Evolutionary conservation across 2,113 vertebrate genomes (phyloP).

Genomic region (Buteo buteo): DNA sequence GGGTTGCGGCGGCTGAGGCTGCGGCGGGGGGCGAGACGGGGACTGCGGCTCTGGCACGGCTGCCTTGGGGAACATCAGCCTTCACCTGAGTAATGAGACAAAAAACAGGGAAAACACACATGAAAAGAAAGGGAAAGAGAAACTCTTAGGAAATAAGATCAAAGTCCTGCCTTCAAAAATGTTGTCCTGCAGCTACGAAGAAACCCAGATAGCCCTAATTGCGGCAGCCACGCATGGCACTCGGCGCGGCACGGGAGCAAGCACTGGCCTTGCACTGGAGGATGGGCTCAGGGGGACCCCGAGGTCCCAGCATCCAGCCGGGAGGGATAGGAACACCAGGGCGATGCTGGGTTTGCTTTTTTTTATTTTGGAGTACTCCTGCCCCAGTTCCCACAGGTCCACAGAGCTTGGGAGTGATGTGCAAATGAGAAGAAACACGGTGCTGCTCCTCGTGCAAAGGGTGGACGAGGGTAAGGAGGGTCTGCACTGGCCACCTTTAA

Average conservation of each 20-base stretch:
- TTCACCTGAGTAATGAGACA: slow-evolving; percentile 56
- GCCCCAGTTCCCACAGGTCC: background rate
- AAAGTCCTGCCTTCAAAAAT: slow-evolving; percentile 33
- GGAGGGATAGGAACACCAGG: background rate
- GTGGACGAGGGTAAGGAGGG: background rate
- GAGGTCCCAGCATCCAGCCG: background rate
- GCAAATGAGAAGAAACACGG: background rate
- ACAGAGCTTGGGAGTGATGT: accelerated
- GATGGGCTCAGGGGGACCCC: background rate
- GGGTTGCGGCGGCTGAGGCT: background rate
- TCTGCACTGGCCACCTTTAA: background rate
- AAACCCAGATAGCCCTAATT: background rate
- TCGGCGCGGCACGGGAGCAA: background rate
- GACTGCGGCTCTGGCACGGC: background rate
- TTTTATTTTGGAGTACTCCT: background rate
- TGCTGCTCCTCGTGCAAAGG: background rate
- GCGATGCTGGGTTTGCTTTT: background rate
- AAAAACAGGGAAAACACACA: background rate
- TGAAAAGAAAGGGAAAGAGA: slow-evolving; percentile 5
- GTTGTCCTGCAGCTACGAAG: slow-evolving; percentile 40
- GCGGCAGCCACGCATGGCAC: accelerated
- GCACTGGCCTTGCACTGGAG: accelerated
- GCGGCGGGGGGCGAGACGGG: accelerated
- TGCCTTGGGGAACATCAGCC: slow-evolving; percentile 5
- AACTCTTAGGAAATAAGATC: slow-evolving; percentile 51